These are phyloP conservation scores for Ficedula albicollis DNA, from an alignment of 2,797 vertebrate species.

Conservation along the genomic window DNA sequence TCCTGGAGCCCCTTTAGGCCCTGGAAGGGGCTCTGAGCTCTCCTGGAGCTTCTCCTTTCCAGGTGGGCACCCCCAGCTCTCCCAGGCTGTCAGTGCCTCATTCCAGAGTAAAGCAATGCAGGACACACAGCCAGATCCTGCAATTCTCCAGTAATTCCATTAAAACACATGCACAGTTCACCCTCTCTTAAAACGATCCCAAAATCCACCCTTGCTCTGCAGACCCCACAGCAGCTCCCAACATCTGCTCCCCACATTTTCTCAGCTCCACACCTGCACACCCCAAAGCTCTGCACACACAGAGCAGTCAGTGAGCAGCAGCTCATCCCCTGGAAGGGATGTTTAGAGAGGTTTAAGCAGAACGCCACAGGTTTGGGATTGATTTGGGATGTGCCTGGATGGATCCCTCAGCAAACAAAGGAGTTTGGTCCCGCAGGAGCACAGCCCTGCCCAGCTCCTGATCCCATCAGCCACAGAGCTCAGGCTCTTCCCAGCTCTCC, in stretches of 20 bases:
- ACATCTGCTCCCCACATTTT: rapidly evolving
- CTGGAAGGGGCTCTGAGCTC: background rate
- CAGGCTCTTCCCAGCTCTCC: background rate
- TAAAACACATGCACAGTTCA: background rate
- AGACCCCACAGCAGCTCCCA: background rate
- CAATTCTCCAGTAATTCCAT: background rate
- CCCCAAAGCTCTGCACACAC: background rate
- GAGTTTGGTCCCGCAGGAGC: background rate
- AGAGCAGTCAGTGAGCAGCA: background rate
- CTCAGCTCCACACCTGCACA: rapidly evolving
- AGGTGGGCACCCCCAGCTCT: rapidly evolving
- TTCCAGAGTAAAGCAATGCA: background rate
- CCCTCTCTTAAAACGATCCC: rapidly evolving
- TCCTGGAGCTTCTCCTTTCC: background rate
- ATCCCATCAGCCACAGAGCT: background rate
- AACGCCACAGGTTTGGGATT: rapidly evolving
- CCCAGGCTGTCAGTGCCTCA: background rate
- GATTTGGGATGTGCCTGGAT: background rate
- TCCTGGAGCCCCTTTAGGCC: background rate
- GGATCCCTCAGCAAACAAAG: background rate
- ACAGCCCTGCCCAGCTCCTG: background rate
- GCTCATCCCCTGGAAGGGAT: background rate
- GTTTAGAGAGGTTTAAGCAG: background rate
- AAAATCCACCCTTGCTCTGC: background rate
- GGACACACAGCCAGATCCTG: background rate